Evolutionary conservation across 2,888 invertebrate genomes (phyloP), one percentile per base, ranked within the genome.

Genomic region (Drosophila subquinaria): DNA sequence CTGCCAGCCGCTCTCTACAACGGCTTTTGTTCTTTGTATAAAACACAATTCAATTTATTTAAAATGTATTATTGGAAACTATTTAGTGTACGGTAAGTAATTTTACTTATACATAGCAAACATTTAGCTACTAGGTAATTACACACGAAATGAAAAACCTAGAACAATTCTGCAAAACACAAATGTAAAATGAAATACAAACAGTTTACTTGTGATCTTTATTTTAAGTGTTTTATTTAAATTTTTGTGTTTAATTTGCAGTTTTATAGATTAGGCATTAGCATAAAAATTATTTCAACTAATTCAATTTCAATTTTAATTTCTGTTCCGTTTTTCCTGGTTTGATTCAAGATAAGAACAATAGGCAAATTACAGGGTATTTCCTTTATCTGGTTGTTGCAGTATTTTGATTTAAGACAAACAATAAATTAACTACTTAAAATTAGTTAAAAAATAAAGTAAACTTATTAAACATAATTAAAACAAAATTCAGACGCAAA

Each of bases 391-490:
- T 47, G 30, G 20, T 36, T 56, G 45, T 53, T 55, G 52, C 51
- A 57, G 48, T 67, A 60, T 64, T 65, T 51, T 62, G 8, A n/a
- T 65, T 74, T 68, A 70, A 71, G 69, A 82, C 78, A 89, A 87
- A 81, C 73, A 90, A 91, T 90, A 91, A 90, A 88, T 90, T 90
- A 90, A 88, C 90, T 90, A 90, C 90, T 90, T 90, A 90, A 88
- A 88, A 90, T 89, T 90, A 90, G 88, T 85, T 85, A 90, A 90
- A 80, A 79, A 89, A 76, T 81, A 81, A 81, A 79, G 66, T 81
- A 76, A 82, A 82, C 70, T 69, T 66, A 73, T 75, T 73, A 85
- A 59, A 38, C 36, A 36, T 47, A 82, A 81, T 72, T 82, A 82
- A 79, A 86, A 76, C 79, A 82, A 88, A 81, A 73, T 77, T 78